Evolutionary conservation across 2,113 vertebrate species (phyloP).

Genomic region (Diadophis punctatus): DNA sequence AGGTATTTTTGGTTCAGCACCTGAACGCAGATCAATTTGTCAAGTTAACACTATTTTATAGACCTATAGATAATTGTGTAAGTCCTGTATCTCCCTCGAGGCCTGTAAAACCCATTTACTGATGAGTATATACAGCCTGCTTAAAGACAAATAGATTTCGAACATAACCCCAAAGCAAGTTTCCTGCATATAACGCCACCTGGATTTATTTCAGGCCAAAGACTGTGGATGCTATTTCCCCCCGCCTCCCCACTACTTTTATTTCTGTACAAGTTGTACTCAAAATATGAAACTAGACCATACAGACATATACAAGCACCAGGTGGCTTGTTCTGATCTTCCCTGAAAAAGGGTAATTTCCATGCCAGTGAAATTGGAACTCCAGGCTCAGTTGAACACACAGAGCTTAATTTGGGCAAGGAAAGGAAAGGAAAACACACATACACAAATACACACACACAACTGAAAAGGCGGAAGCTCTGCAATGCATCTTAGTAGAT

Average conservation of each 20-base stretch:
- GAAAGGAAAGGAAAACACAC: constrained; percentile 10
- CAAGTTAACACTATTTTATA: neutral
- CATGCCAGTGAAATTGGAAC: neutral
- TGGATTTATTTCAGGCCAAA: constrained; percentile 42
- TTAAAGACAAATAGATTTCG: constrained; percentile 13
- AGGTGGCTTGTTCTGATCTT: constrained; percentile 39
- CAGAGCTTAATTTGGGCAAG: neutral
- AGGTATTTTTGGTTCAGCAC: neutral
- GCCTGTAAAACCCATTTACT: neutral
- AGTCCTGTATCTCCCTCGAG: constrained; percentile 5
- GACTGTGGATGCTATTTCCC: constrained; percentile 31
- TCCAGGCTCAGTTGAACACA: neutral
- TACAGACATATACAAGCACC: constrained; percentile 9
- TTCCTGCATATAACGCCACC: neutral
- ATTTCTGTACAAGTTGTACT: constrained; percentile 38
- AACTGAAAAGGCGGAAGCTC: neutral
- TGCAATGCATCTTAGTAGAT: constrained; percentile 5
- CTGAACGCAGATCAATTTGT: neutral
- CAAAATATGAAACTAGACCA: constrained; percentile 41
- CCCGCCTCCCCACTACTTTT: neutral
- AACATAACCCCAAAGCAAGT: neutral
- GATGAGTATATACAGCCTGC: neutral
- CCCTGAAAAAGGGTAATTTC: constrained; percentile 1
- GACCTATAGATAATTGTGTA: neutral
- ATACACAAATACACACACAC: neutral